A percentile compares a stretch with the other conserved stretches of the same genome.
Evolutionary conservation across 2,797 vertebrate species (phyloP).

Genomic region (Zenarchopterus dispar): DNA sequence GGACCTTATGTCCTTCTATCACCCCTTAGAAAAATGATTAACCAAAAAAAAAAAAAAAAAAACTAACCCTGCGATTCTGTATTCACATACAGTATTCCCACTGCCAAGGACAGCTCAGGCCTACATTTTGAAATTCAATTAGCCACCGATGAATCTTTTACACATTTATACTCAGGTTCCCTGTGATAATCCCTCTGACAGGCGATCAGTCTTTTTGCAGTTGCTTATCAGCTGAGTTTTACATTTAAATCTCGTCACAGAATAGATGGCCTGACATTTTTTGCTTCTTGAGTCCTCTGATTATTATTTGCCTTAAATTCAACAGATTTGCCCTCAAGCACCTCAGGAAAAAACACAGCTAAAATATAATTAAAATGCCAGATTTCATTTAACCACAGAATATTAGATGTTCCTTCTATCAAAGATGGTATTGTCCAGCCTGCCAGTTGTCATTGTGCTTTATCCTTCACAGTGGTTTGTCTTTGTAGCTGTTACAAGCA

Average conservation of each 20-base stretch:
- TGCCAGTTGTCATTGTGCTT: slow-evolving; percentile 24
- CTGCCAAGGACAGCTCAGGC: slow-evolving; percentile 39
- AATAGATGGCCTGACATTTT: neutral
- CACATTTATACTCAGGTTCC: neutral
- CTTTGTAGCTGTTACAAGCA: slow-evolving; percentile 25
- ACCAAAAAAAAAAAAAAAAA: neutral
- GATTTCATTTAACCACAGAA: slow-evolving; percentile 10
- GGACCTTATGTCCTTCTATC: slow-evolving; percentile 40
- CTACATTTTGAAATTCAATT: slow-evolving; percentile 15
- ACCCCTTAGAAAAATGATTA: slow-evolving; percentile 30
- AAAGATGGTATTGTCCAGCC: slow-evolving; percentile 22
- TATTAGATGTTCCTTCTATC: slow-evolving; percentile 31
- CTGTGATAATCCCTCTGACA: slow-evolving; percentile 19
- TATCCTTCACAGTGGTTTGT: slow-evolving; percentile 1
- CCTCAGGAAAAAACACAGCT: neutral
- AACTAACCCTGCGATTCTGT: slow-evolving; percentile 28
- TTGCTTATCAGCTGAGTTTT: slow-evolving; percentile 16
- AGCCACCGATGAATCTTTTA: slow-evolving; percentile 31
- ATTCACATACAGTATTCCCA: slow-evolving; percentile 32
- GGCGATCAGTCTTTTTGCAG: slow-evolving; percentile 9
- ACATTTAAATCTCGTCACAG: slow-evolving; percentile 18
- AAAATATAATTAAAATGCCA: slow-evolving; percentile 18
- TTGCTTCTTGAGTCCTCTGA: slow-evolving; percentile 12
- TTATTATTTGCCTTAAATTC: slow-evolving; percentile 8
- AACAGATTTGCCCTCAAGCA: slow-evolving; percentile 6